Conservation (phyloP, 2,888 invertebrate genomes). For the Drosophila sordidula region DNA sequence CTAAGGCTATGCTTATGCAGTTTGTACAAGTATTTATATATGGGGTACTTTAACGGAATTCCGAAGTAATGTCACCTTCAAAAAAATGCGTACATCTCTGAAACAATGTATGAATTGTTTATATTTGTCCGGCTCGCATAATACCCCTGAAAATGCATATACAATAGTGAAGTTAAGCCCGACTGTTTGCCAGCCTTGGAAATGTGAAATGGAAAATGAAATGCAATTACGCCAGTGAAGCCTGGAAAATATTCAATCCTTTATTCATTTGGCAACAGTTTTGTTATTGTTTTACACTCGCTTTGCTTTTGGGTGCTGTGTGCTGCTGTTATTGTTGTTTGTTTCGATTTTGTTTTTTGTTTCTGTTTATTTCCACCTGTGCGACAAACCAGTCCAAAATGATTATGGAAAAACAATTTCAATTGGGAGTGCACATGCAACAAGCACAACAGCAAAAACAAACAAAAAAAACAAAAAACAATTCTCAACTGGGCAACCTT, state of each 20-base stretch:
- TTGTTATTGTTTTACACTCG: constrained; percentile 12
- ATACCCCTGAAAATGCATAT: background rate
- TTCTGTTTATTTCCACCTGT: constrained; percentile 9
- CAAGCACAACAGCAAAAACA: constrained; percentile 21
- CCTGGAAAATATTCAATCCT: constrained; percentile 23
- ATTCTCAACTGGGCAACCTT: constrained; percentile 28
- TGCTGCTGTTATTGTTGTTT: constrained; percentile 4
- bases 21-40: background rate
- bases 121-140: background rate
- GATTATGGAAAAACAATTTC: constrained; percentile 40
- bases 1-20: no score
- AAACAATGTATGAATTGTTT: background rate
- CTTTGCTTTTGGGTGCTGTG: constrained; percentile 1
- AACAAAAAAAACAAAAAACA: constrained; percentile 15
- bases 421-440: constrained; percentile 44
- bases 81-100: background rate
- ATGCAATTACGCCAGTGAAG: constrained; percentile 15
- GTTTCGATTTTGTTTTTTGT: constrained; percentile 2
- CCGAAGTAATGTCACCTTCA: no score
- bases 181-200: constrained; percentile 6
- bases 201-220: constrained; percentile 21
- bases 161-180: constrained; percentile 8
- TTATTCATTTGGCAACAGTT: constrained; percentile 30
- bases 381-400: constrained; percentile 33
- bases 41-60: no score